A percentile compares a stretch with the other conserved stretches of the same genome.
phyloP scores from a whole-genome alignment of 2,797 vertebrate genomes.

The Pampus argenteus region DNA sequence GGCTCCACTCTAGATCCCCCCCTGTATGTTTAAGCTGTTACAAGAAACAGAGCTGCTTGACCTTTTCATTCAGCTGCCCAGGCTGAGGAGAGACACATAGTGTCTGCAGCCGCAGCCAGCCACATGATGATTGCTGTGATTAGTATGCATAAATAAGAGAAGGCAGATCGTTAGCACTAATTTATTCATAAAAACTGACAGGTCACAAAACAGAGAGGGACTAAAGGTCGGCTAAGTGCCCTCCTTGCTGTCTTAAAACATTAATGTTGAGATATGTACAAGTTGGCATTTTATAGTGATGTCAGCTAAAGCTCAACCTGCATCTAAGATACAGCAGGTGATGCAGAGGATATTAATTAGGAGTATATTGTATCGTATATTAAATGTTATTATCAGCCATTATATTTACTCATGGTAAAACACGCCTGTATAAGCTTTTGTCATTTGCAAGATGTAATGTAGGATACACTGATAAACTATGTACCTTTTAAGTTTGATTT shows the following conservation, averaged over 20 bases:
- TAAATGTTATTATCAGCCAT: neutral
- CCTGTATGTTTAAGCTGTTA: slow-evolving; percentile 83
- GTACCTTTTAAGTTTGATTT: slow-evolving; percentile 10
- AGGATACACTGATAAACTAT: neutral
- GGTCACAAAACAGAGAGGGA: slow-evolving; percentile 75
- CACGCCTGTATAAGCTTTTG: neutral
- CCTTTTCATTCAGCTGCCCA: slow-evolving; percentile 79
- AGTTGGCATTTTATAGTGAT: slow-evolving; percentile 58
- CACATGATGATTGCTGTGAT: slow-evolving; percentile 74
- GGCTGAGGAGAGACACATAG: slow-evolving; percentile 74
- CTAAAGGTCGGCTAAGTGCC: slow-evolving; percentile 74
- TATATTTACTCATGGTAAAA: neutral
- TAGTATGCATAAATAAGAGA: slow-evolving; percentile 82
- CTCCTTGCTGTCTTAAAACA: slow-evolving; percentile 77
- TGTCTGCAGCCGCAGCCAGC: slow-evolving; percentile 65
- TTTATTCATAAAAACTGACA: slow-evolving; percentile 86
- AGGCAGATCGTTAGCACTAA: slow-evolving; percentile 82
- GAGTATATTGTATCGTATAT: neutral
- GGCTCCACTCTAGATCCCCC: slow-evolving; percentile 74
- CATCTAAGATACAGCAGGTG: slow-evolving; percentile 5
- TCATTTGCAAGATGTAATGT: neutral
- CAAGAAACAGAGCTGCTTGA: slow-evolving; percentile 83
- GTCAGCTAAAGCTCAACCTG: slow-evolving; percentile 46
- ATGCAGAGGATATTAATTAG: slow-evolving; percentile 9
- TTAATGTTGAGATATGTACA: slow-evolving; percentile 75